Conservation (phyloP, 2,797 vertebrate genomes). For the Jordanella pulchra region DNA sequence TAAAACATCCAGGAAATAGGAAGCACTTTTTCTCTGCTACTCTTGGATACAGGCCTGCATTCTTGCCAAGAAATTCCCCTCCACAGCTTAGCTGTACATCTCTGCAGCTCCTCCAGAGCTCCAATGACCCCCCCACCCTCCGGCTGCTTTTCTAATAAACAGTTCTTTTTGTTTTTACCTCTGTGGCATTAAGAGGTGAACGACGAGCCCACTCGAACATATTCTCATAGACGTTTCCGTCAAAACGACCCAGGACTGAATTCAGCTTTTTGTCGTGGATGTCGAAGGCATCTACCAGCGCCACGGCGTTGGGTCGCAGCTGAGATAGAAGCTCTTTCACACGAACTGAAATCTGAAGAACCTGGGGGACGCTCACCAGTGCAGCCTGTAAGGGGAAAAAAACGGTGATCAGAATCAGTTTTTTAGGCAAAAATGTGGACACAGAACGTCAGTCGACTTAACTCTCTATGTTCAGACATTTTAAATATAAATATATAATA, state of each 20-base stretch:
- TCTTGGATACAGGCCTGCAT: no score
- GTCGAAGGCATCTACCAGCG: constrained; percentile 93
- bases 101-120: no score
- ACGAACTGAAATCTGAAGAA: constrained; percentile 81
- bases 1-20: no score
- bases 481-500: not conserved
- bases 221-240: constrained; percentile 95
- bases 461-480: not conserved
- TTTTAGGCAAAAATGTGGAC: not conserved
- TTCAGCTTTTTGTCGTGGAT: constrained; percentile 84
- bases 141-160: not conserved
- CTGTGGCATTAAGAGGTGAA: constrained; percentile 89
- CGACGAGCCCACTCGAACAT: constrained; percentile 95
- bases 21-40: not conserved
- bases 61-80: not conserved
- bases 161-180: constrained; percentile 79
- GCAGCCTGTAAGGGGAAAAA: constrained; percentile 77
- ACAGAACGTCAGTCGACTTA: not conserved
- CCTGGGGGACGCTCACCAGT: constrained; percentile 84
- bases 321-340: constrained; percentile 89
- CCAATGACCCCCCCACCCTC: not conserved
- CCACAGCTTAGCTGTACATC: no score
- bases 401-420: not conserved
- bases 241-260: constrained; percentile 91
- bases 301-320: constrained; percentile 88